Evolutionary conservation across 2,797 vertebrate species (phyloP).

Genomic region (Catamblyrhynchus diadema): DNA sequence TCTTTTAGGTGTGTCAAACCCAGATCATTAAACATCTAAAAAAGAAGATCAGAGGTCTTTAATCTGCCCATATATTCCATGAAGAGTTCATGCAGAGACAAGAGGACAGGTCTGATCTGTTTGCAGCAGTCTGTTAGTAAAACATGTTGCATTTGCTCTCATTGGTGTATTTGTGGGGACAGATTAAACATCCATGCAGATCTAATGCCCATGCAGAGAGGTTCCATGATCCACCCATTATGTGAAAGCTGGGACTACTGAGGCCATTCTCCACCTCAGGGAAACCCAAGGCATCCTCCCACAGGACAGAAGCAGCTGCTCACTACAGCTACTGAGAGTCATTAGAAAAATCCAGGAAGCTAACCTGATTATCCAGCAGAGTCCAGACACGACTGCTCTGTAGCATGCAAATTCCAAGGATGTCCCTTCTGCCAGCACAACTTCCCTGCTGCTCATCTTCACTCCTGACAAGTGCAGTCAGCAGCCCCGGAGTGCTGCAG

Average conservation of each 20-base stretch:
- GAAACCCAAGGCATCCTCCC: neutral
- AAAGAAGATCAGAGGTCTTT: neutral
- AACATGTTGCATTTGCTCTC: neutral
- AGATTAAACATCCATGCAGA: neutral
- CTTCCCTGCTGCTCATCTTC: neutral
- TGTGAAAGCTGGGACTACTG: neutral
- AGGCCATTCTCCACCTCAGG: neutral
- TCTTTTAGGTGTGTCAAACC: slow-evolving; percentile 42
- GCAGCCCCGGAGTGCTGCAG: neutral
- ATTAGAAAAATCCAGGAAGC: neutral
- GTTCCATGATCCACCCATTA: neutral
- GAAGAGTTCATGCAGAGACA: neutral
- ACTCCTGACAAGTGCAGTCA: neutral
- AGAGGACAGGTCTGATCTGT: neutral
- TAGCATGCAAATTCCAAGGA: neutral
- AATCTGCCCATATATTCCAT: neutral
- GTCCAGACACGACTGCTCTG: neutral
- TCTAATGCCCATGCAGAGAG: neutral
- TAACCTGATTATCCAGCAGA: neutral
- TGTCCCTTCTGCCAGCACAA: neutral
- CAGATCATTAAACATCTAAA: slow-evolving; percentile 18
- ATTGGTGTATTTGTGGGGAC: neutral
- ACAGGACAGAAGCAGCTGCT: neutral
- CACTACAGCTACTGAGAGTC: neutral
- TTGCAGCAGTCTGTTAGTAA: neutral